Base-by-base conservation (phyloP, 2,797 vertebrate species). In the Periophthalmus magnuspinnatus region DNA sequence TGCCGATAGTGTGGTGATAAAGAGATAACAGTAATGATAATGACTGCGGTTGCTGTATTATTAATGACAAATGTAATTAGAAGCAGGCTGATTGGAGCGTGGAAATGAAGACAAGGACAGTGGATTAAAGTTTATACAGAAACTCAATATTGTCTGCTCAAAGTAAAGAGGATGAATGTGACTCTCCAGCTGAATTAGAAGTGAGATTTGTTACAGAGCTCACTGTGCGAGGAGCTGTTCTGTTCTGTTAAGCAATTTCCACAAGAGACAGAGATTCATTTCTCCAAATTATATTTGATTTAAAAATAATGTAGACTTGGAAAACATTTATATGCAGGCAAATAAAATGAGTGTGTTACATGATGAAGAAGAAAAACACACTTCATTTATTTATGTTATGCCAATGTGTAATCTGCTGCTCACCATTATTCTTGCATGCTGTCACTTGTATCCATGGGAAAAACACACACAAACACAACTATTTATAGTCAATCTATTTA, bases 11-110 rank as follows among this genome's bases (percentile, higher is more conserved):
- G 61, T 47, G 33, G 34, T 52, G 55, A 75, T 63, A 68, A 71
- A 64, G 62, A 10, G 5, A 47, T 22, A 67, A 52, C 38, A 66
- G 59, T 13, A 34, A 19, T 38, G 48, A 59, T 59, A 59, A 64
- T 65, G 34, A 62, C 6, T 67, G 17, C n/a, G 65, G 24, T 56
- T 67, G n/a, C n/a, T 52, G 5, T 5, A 11, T 58, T 66, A 66
- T 66, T 66, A 54, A 54, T 66, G 64, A 34, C 28, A 66, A 54
- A 66, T 66, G 48, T 28, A 66, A 64, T 52, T 52, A 66, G 24
- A 36, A 19, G 10, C n/a, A 36, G 33, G n/a, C n/a, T 66, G 28
- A 66, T 54, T 52, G 47, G 17, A 66, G 28, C 0, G 48, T 66
- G 38, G 14, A 66, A 66, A 66, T 54, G 17, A 54, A 54, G 32